Evolutionary conservation across 2,797 vertebrate species (phyloP), one percentile per base, ranked within the genome.

Genomic region (Acipenser oxyrinchus): DNA sequence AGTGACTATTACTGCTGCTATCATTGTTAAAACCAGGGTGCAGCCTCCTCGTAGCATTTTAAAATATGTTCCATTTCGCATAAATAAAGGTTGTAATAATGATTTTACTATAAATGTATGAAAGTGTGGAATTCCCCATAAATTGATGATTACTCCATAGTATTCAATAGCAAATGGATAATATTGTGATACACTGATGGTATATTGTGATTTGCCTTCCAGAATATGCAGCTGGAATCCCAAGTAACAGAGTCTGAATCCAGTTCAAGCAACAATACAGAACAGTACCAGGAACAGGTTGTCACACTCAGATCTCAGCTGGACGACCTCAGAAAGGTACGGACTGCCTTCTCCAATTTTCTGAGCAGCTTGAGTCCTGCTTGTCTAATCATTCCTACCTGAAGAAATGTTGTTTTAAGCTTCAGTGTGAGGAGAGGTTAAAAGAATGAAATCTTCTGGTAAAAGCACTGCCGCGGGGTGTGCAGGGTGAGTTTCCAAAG

Each of bases 261-360:
- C 63, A 79, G 79, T 66, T 60, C 73, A 53, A 71, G 11, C 72
- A 75, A 74, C 10, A 79, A 85, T 68, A 76, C 75, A 6, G 83
- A 84, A 6, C 78, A 80, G 4, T 85, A 83, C 68, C 79, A 82
- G 64, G 82, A 85, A 3, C 81, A 83, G 68, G 74, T 79, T 48
- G 3, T 65, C 1, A 64, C 57, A 2, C 82, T 86, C 9, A 82
- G 73, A 51, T 70, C 75, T 3, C 81, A 85, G 70, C 76, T 86
- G 65, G 84, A 86, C 73, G 81, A 84, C 67, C 71, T 85, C 64
- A 79, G 82, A 75, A 86, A 82, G 79, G 83, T 85, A 74, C 37
- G 4, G 37, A 5, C 37, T 37, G 37, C 37, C 5, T 37, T 37
- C 37, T 37, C 37, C 37, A 37, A 37, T 37, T 37, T 37, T 37